Evolutionary conservation across 2,888 invertebrate species (phyloP).

Genomic region (Ceraclea dissimilis): DNA sequence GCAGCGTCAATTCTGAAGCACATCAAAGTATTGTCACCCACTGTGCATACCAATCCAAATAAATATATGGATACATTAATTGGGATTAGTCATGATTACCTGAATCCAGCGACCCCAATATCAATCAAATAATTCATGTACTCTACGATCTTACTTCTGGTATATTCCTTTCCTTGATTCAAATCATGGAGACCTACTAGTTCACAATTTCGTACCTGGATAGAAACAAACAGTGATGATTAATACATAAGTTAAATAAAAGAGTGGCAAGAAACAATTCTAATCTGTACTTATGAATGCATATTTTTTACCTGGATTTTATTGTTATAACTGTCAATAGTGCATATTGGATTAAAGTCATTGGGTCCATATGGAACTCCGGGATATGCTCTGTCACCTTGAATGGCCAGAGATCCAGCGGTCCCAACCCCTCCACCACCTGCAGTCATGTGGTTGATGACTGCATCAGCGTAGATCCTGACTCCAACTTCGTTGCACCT

Average conservation of each 20-base stretch:
- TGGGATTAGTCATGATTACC: no score
- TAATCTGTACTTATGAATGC: no score
- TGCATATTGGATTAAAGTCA: slow-evolving; percentile 51
- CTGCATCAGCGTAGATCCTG: slow-evolving; percentile 66
- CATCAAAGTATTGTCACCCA: no score
- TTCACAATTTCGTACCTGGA: slow-evolving; percentile 61
- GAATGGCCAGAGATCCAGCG: slow-evolving; percentile 50
- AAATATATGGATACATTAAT: no score
- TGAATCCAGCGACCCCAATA: slow-evolving; percentile 68
- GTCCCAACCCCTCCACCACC: slow-evolving; percentile 47
- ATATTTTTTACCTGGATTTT: slow-evolving; percentile 41
- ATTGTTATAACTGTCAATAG: slow-evolving; percentile 46
- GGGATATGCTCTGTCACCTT: slow-evolving; percentile 40
- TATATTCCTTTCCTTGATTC: slow-evolving; percentile 58
- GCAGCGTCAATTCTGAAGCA: no score
- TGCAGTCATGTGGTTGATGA: slow-evolving; percentile 70
- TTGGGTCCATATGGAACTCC: slow-evolving; percentile 47
- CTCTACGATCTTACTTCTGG: slow-evolving; percentile 53
- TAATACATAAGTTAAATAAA: no score
- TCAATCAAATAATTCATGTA: slow-evolving; percentile 56
- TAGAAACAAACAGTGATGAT: no score
- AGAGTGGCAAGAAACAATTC: no score
- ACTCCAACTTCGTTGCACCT: slow-evolving; percentile 72
- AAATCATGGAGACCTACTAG: slow-evolving; percentile 68
- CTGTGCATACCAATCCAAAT: no score